Conservation (phyloP, 1,140 invertebrate species). For the Drosophila mayri region DNA sequence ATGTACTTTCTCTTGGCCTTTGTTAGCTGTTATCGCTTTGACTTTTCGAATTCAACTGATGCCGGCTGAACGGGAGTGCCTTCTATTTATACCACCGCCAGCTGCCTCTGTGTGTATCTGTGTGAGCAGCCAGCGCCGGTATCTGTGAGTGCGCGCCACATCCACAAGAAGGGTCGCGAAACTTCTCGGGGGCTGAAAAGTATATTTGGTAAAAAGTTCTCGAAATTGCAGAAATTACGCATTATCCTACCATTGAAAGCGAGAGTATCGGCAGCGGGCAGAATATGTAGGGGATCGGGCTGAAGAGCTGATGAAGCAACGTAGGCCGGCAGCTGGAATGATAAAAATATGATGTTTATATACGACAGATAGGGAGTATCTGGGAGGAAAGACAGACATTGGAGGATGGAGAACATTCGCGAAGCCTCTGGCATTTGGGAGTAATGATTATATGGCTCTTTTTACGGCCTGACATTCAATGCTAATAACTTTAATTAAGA, state of each 20-base stretch:
- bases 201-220: slow-evolving; percentile 50
- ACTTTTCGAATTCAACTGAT: slow-evolving; percentile 63
- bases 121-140: slow-evolving; percentile 1
- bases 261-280: slow-evolving; percentile 34
- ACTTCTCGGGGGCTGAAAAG: slow-evolving; percentile 45
- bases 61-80: slow-evolving; percentile 24
- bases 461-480: neutral
- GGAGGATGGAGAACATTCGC: slow-evolving; percentile 18
- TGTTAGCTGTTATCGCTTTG: slow-evolving; percentile 42
- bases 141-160: slow-evolving; percentile 9
- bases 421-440: slow-evolving; percentile 7
- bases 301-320: neutral
- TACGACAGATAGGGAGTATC: neutral
- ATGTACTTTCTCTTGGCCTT: neutral
- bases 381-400: neutral
- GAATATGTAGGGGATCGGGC: neutral
- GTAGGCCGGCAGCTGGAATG: slow-evolving; percentile 17
- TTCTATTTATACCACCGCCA: slow-evolving; percentile 63
- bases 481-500: slow-evolving; percentile 10
- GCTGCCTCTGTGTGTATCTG: slow-evolving; percentile 17
- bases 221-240: slow-evolving; percentile 56
- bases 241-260: slow-evolving; percentile 44
- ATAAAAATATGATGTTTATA: slow-evolving; percentile 36
- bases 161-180: slow-evolving; percentile 41
- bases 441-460: neutral